phyloP scores from a whole-genome alignment of 2,888 invertebrate genomes.

The Nephrotoma guestfalica region DNA sequence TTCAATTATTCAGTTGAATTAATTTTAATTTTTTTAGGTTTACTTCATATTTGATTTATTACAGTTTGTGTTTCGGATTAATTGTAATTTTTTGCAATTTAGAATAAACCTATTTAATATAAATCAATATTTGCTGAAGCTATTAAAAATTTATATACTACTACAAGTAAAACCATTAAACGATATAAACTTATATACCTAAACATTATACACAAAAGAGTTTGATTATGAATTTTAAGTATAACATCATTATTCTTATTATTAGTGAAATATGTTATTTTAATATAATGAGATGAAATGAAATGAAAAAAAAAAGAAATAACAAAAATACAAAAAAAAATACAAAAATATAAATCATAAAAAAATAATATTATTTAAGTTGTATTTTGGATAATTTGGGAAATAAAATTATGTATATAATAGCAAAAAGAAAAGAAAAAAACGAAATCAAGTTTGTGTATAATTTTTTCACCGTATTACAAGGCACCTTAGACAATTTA shows the following conservation, averaged over 20 bases:
- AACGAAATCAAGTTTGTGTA: background rate
- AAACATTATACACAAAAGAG: background rate
- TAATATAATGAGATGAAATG: background rate
- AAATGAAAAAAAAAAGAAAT: background rate
- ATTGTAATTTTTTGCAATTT: background rate
- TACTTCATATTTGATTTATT: background rate
- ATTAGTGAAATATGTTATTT: background rate
- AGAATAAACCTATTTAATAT: background rate
- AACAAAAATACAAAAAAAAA: background rate
- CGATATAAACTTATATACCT: background rate
- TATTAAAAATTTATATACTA: background rate
- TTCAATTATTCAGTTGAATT: background rate
- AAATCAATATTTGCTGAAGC: background rate
- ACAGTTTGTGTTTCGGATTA: background rate
- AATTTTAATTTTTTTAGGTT: background rate
- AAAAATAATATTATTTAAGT: background rate
- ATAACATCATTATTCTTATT: background rate
- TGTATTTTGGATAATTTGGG: slow-evolving; percentile 6
- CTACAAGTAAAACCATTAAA: background rate
- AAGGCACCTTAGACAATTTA: too few species aligned
- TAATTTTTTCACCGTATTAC: too few species aligned
- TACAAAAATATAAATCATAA: background rate
- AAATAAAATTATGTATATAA: slow-evolving; percentile 5
- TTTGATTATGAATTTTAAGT: background rate
- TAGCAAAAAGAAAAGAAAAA: background rate